Conservation (phyloP, 2,113 vertebrate genomes). For the Octodon degus region DNA sequence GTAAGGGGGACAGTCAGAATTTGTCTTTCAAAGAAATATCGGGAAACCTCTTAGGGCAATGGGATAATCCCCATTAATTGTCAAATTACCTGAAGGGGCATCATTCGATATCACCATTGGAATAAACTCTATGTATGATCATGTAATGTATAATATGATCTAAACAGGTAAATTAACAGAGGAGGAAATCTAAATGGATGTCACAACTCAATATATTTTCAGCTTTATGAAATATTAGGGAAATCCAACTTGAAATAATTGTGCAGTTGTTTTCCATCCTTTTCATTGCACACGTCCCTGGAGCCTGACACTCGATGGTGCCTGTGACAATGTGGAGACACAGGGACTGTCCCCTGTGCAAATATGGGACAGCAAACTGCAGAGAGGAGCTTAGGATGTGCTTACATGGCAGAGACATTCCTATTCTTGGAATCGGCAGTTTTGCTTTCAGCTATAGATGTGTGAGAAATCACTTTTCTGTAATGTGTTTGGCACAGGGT, state of each 20-base stretch:
- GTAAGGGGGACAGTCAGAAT: background rate
- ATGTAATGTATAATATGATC: slow-evolving; percentile 2
- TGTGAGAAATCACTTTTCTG: background rate
- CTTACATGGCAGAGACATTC: background rate
- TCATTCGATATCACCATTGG: background rate
- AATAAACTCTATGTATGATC: slow-evolving; percentile 5
- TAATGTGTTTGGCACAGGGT: too few species aligned
- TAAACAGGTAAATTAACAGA: background rate
- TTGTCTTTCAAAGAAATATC: background rate
- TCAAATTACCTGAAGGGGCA: background rate
- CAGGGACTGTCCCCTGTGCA: background rate
- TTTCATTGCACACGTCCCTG: background rate
- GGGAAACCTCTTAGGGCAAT: background rate
- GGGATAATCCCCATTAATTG: background rate
- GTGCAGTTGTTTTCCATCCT: background rate
- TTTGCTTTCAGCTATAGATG: background rate
- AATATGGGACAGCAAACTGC: background rate
- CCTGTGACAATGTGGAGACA: background rate
- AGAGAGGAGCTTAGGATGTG: background rate
- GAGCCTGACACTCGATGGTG: background rate
- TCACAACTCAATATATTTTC: background rate
- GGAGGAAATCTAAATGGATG: background rate
- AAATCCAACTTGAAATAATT: background rate
- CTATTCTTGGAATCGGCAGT: background rate
- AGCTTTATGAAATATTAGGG: background rate